Conservation (phyloP, 2,797 vertebrate genomes). For the Melanotaenia maccullochi region DNA sequence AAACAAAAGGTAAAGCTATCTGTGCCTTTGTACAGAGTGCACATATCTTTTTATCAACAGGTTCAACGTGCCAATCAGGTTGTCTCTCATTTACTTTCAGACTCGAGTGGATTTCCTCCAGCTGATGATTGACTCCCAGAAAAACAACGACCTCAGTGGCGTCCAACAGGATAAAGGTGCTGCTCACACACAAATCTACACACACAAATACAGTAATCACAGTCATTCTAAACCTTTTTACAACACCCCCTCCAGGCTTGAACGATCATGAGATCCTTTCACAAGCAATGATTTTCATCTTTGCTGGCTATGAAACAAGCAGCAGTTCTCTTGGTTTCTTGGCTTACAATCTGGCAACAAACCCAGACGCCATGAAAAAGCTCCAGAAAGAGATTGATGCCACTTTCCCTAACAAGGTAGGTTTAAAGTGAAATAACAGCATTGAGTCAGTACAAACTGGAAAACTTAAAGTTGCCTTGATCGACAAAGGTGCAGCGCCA, state of each 20-base stretch:
- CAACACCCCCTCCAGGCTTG: slow-evolving; percentile 74
- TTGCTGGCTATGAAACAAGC: slow-evolving; percentile 86
- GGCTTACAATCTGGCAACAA: slow-evolving; percentile 81
- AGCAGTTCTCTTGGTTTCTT: slow-evolving; percentile 81
- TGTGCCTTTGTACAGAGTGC: neutral
- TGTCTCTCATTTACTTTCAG: slow-evolving; percentile 29
- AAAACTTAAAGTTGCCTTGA: neutral
- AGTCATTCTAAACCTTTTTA: neutral
- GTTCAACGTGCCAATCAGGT: neutral
- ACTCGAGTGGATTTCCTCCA: slow-evolving; percentile 86
- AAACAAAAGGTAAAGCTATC: slow-evolving; percentile 48
- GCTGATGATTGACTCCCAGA: slow-evolving; percentile 87
- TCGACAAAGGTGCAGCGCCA: neutral
- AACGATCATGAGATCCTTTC: slow-evolving; percentile 87
- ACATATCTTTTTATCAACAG: neutral
- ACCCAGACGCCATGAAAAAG: slow-evolving; percentile 79
- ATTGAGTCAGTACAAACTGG: neutral
- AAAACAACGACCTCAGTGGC: slow-evolving; percentile 41
- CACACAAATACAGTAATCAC: slow-evolving; percentile 49
- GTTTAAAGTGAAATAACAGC: neutral
- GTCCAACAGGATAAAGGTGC: slow-evolving; percentile 48
- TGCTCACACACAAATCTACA: neutral
- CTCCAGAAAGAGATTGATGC: slow-evolving; percentile 83
- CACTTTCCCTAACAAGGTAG: slow-evolving; percentile 83
- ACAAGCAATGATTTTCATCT: slow-evolving; percentile 85